phyloP scores from a whole-genome alignment of 2,113 vertebrate species.

The Paradoxurus hermaphroditus region DNA sequence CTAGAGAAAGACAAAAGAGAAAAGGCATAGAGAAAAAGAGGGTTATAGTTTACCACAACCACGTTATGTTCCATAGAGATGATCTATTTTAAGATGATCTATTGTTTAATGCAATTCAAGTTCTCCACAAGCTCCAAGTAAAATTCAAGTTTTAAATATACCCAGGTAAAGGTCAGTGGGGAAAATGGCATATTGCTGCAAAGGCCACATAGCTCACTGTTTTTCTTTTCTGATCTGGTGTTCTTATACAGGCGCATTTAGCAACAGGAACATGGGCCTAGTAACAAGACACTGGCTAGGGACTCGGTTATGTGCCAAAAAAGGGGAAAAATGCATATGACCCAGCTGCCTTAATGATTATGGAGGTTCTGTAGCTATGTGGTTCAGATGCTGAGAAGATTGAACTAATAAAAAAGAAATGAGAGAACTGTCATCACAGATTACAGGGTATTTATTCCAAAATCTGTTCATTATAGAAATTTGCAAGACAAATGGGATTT shows the following conservation, averaged over 20 bases:
- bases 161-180: slow-evolving; percentile 70
- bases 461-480: slow-evolving; percentile 86
- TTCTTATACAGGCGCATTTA: slow-evolving; percentile 33
- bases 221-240: background rate
- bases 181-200: slow-evolving; percentile 46
- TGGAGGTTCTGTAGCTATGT: slow-evolving; percentile 72
- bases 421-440: slow-evolving; percentile 84
- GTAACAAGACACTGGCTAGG: slow-evolving; percentile 34
- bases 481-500: slow-evolving; percentile 85
- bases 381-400: slow-evolving; percentile 85
- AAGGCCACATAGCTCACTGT: slow-evolving; percentile 26
- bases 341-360: slow-evolving; percentile 79
- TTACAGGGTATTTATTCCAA: slow-evolving; percentile 86
- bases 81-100: slow-evolving; percentile 43
- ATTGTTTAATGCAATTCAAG: slow-evolving; percentile 59
- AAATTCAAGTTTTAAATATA: slow-evolving; percentile 64
- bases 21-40: slow-evolving; percentile 19
- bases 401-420: slow-evolving; percentile 86
- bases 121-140: slow-evolving; percentile 38
- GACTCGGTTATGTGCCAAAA: slow-evolving; percentile 68
- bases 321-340: slow-evolving; percentile 39
- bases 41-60: slow-evolving; percentile 62
- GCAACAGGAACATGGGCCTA: slow-evolving; percentile 10
- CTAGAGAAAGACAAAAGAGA: slow-evolving; percentile 68
- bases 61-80: background rate